Base-by-base conservation (phyloP, 1,140 invertebrate species). In the Drosophila nebulosa region DNA sequence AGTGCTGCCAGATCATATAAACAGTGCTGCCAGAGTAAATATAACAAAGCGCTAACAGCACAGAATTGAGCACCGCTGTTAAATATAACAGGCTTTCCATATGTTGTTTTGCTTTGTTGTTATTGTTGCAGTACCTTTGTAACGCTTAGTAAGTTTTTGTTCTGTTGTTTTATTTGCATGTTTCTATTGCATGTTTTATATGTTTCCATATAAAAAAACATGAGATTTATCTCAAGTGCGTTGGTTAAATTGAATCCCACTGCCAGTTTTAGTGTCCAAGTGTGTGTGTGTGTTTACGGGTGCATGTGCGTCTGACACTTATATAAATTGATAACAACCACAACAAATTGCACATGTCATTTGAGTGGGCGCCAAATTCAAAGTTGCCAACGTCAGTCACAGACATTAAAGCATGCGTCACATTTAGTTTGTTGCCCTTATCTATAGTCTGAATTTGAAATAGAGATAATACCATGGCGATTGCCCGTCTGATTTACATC, bases 341-440 rank as follows among this genome's bases (percentile, higher is more conserved):
- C 35, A n/a, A 36, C 35, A 36, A 36, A 14, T n/a, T 36, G n/a
- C 35, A 16, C 51, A 27, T 22, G 16, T 24, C 12, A 56, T 30
- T 26, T 7, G 27, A 51, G 21, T 52, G 56, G 52, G 72, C 72
- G 71, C 57, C 71, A 74, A 74, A 68, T 74, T 75, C 59, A 55
- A 75, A 67, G 22, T n/a, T 63, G 76, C 30, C 75, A 64, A 53
- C 30, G 55, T 16, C 66, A 65, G 32, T 59, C 14, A 16, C 7
- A 35, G 39, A 51, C 42, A n/a, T 21, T 24, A n/a, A 39, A 32
- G 2, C 30, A 22, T 3, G 32, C 39, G 27, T 58, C 52, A 55
- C 14, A 21, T 10, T 42, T 21, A 22, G 26, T 59, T 68, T 55
- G 24, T 51, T 32, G 16, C 16, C 26, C 60, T 69, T 63, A 63